Percentiles rank a stretch among this genome's conserved stretches.
Conservation (phyloP, 2,888 invertebrate genomes). For the Parnassius smintheus region DNA sequence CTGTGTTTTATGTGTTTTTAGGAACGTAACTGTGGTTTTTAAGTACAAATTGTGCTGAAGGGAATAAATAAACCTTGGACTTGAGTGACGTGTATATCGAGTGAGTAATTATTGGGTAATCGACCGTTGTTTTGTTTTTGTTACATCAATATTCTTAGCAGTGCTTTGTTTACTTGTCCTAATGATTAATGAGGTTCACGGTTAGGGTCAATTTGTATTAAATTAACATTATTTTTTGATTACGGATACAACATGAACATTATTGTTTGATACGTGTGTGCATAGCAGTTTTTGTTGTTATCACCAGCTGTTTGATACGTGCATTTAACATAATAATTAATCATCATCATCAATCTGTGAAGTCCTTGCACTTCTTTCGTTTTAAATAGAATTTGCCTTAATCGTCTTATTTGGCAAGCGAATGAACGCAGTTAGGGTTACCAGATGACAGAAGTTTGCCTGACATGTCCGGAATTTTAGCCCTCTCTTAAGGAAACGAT, state of each 20-base stretch:
- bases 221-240: background rate
- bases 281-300: background rate
- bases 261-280: slow-evolving; percentile 3
- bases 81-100: slow-evolving; percentile 35
- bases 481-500: too few species aligned
- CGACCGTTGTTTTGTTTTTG: background rate
- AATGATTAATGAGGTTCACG: slow-evolving; percentile 15
- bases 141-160: background rate
- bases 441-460: too few species aligned
- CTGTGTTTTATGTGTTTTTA: slow-evolving; percentile 31
- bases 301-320: background rate
- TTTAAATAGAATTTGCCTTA: too few species aligned
- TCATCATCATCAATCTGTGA: background rate
- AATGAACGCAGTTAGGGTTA: too few species aligned
- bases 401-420: too few species aligned
- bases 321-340: background rate
- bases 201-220: background rate
- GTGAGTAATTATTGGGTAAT: slow-evolving; percentile 33
- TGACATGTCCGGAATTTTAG: too few species aligned
- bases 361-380: too few species aligned
- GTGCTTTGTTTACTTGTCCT: background rate
- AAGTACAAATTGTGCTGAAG: slow-evolving; percentile 15
- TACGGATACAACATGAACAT: background rate
- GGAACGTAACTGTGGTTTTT: background rate
- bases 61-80: slow-evolving; percentile 36